These are phyloP conservation scores for Pollenia angustigena DNA, from an alignment of 2,888 invertebrate species.

Conservation along the genomic window DNA sequence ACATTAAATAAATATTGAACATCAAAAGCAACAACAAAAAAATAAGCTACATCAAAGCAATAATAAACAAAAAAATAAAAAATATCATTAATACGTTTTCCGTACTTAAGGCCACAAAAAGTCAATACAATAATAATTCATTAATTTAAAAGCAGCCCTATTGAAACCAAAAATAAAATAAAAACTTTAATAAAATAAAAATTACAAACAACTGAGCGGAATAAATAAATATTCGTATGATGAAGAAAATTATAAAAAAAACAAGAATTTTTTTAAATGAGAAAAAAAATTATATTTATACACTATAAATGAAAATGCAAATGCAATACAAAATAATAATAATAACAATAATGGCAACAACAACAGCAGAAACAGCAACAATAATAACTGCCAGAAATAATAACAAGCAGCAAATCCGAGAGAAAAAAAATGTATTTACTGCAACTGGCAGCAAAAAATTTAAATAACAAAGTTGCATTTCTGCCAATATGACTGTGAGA, in stretches of 20 bases:
- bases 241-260: slow-evolving; percentile 21
- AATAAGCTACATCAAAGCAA: not conserved
- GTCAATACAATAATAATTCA: slow-evolving; percentile 63
- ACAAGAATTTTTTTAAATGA: not conserved
- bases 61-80: not conserved
- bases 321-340: slow-evolving; percentile 7
- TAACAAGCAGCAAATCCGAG: too few relatives aligned
- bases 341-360: slow-evolving; percentile 1
- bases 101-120: slow-evolving; percentile 54
- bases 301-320: slow-evolving; percentile 37
- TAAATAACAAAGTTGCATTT: not conserved
- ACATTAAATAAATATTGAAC: not conserved
- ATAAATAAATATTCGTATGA: slow-evolving; percentile 41
- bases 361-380: not conserved
- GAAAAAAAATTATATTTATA: slow-evolving; percentile 19
- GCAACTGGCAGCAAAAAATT: not conserved
- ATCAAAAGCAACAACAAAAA: not conserved
- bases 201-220: slow-evolving; percentile 23
- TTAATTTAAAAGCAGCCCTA: slow-evolving; percentile 48
- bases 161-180: not conserved
- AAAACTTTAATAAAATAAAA: not conserved
- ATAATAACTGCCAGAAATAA: not conserved
- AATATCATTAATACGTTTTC: slow-evolving; percentile 29
- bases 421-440: slow-evolving; percentile 4
- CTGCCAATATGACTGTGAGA: not conserved